phyloP scores from a whole-genome alignment of 2,113 vertebrate species.

The Psittacula cyanocephala region DNA sequence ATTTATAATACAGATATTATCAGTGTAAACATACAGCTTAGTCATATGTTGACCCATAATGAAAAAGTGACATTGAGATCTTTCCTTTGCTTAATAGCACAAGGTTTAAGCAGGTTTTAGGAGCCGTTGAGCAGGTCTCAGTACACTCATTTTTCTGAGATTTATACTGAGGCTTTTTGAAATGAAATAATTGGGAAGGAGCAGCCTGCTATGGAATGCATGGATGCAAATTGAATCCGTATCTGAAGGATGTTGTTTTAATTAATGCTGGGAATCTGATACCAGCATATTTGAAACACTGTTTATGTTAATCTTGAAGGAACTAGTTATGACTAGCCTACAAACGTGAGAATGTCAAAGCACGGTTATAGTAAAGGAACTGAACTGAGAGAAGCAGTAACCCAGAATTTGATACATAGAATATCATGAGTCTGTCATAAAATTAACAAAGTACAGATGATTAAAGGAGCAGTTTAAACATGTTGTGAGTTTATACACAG shows the following conservation, averaged over 20 bases:
- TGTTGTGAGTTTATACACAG: background rate
- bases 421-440: background rate
- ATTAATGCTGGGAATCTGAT: conserved; percentile 47
- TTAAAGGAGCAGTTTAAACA: background rate
- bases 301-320: conserved; percentile 25
- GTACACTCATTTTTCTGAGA: background rate
- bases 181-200: background rate
- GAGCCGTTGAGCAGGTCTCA: background rate
- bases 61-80: conserved; percentile 51
- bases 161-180: background rate
- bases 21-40: conserved; percentile 42
- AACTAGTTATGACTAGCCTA: conserved; percentile 36
- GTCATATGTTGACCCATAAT: conserved; percentile 12
- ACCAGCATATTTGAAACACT: conserved; percentile 9
- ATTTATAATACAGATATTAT: conserved; percentile 52
- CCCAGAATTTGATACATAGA: background rate
- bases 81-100: background rate
- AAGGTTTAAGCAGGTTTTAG: conserved; percentile 3
- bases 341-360: background rate
- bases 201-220: background rate
- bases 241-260: conserved; percentile 26
- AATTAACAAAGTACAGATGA: background rate
- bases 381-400: background rate
- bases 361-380: background rate
- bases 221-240: conserved; percentile 42